phyloP scores from a whole-genome alignment of 2,888 invertebrate species.

The Orthosia cruda region DNA sequence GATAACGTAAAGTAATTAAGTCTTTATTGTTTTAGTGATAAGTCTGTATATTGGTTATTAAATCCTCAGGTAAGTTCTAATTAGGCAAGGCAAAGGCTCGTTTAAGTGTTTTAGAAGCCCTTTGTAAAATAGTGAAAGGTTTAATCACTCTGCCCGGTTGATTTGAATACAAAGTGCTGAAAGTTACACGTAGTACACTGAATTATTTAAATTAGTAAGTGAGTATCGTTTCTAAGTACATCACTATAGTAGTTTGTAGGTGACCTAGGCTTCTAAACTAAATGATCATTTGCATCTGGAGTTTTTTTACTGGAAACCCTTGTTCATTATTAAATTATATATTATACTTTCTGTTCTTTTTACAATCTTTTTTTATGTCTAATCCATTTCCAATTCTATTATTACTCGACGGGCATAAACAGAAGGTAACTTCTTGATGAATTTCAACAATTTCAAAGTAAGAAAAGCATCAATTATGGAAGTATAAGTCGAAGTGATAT shows the following conservation, averaged over 20 bases:
- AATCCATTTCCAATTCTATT: not conserved
- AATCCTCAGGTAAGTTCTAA: slow-evolving; percentile 56
- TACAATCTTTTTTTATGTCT: not conserved
- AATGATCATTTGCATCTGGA: slow-evolving; percentile 13
- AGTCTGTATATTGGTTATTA: slow-evolving; percentile 38
- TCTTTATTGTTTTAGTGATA: slow-evolving; percentile 55
- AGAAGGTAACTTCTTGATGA: too few relatives aligned
- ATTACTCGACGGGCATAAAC: too few relatives aligned
- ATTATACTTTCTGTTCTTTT: not conserved
- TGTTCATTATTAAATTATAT: not conserved
- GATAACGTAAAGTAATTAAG: slow-evolving; percentile 50
- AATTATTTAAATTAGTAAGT: slow-evolving; percentile 26
- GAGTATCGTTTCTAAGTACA: slow-evolving; percentile 1
- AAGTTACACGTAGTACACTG: slow-evolving; percentile 8
- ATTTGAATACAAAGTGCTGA: slow-evolving; percentile 51
- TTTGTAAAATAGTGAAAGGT: slow-evolving; percentile 56
- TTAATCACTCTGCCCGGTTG: slow-evolving; percentile 56
- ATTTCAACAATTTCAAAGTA: too few relatives aligned
- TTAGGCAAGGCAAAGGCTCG: slow-evolving; percentile 34
- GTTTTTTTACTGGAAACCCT: not conserved
- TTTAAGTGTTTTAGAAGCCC: slow-evolving; percentile 45
- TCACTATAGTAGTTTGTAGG: slow-evolving; percentile 22
- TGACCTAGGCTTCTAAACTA: slow-evolving; percentile 11
- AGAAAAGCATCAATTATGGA: too few relatives aligned
- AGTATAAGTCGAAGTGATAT: not conserved